Evolutionary conservation across 2,113 vertebrate genomes (phyloP).

Genomic region (Saimiri boliviensis): DNA sequence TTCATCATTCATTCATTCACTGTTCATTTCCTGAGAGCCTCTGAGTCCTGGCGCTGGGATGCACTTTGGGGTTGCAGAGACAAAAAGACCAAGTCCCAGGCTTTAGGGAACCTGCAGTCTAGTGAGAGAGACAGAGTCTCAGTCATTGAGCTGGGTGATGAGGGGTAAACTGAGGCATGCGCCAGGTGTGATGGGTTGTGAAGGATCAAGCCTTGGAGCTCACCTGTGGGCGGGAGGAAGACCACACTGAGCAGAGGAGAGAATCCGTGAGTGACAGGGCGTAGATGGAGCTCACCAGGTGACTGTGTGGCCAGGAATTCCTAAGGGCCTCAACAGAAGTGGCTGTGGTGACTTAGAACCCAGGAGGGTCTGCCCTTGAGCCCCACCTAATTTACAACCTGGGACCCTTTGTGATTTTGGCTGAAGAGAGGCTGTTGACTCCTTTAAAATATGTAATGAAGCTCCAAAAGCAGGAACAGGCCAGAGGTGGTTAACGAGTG

Average conservation of each 20-base stretch:
- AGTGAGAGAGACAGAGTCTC: neutral
- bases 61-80: fast-evolving
- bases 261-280: neutral
- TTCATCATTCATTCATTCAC: too few species aligned
- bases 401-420: neutral
- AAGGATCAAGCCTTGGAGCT: neutral
- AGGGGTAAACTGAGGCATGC: neutral
- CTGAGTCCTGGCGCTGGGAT: fast-evolving
- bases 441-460: neutral
- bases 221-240: neutral
- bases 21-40: fast-evolving
- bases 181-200: neutral
- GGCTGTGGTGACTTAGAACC: neutral
- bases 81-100: neutral
- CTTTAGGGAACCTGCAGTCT: fast-evolving
- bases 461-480: neutral
- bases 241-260: neutral
- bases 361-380: neutral
- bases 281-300: neutral
- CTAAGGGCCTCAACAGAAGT: neutral
- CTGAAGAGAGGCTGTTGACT: neutral
- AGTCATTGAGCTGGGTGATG: fast-evolving
- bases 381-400: neutral
- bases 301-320: too few species aligned
- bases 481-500: neutral